Conservation (phyloP, 2,888 invertebrate genomes). For the Podabrus alpinus region DNA sequence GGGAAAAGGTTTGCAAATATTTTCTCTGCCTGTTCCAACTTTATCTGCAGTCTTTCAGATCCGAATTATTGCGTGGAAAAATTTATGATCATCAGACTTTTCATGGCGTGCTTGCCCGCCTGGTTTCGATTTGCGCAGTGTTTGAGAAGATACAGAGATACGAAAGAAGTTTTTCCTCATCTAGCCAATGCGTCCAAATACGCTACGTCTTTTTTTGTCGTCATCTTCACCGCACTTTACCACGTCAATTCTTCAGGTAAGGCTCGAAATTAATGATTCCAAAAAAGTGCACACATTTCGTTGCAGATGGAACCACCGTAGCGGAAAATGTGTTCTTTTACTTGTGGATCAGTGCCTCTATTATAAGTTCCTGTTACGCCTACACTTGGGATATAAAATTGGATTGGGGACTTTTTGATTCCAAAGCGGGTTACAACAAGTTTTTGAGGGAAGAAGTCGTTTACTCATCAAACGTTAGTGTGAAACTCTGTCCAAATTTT, state of each 20-base stretch:
- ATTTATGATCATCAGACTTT: slow-evolving; percentile 75
- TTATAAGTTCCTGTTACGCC: slow-evolving; percentile 91
- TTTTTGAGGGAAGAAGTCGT: slow-evolving; percentile 94
- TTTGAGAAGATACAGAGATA: slow-evolving; percentile 91
- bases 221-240: slow-evolving; percentile 76
- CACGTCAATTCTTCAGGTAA: slow-evolving; percentile 21
- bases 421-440: slow-evolving; percentile 87
- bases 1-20: slow-evolving; percentile 58
- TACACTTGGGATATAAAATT: slow-evolving; percentile 98
- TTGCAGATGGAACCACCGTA: slow-evolving; percentile 46
- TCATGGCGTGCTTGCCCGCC: slow-evolving; percentile 92
- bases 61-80: slow-evolving; percentile 71
- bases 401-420: slow-evolving; percentile 98
- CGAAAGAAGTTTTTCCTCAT: slow-evolving; percentile 92
- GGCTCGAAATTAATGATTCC: neutral
- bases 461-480: slow-evolving; percentile 83
- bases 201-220: slow-evolving; percentile 94
- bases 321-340: slow-evolving; percentile 83
- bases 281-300: neutral
- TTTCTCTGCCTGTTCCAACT: neutral
- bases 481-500: neutral
- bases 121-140: slow-evolving; percentile 99
- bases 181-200: slow-evolving; percentile 98
- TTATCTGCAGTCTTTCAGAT: slow-evolving; percentile 48
- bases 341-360: slow-evolving; percentile 84